phyloP scores from a whole-genome alignment of 2,113 vertebrate species.

The Phyllostomus hastatus region DNA sequence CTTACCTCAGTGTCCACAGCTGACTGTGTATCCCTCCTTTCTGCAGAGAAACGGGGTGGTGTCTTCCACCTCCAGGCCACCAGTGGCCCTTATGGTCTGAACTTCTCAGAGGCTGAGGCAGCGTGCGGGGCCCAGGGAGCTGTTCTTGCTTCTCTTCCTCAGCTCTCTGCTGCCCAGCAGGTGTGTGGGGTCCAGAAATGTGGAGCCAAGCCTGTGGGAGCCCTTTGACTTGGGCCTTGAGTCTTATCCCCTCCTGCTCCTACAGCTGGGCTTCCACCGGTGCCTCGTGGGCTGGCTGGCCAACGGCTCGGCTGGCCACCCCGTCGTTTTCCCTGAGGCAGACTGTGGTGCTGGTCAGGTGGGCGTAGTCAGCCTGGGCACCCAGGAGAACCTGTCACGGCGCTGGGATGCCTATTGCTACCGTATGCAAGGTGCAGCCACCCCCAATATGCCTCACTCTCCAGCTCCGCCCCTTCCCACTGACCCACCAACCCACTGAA shows the following conservation, averaged over 20 bases:
- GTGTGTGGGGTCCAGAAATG: slow-evolving; percentile 69
- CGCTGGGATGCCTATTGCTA: slow-evolving; percentile 94
- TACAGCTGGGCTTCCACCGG: slow-evolving; percentile 92
- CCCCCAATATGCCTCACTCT: too few relatives aligned
- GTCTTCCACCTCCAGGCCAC: slow-evolving; percentile 92
- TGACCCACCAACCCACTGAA: neutral
- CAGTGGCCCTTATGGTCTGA: slow-evolving; percentile 87
- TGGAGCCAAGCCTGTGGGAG: neutral
- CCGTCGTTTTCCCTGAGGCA: slow-evolving; percentile 85
- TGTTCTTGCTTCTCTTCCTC: slow-evolving; percentile 85
- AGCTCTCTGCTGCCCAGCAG: slow-evolving; percentile 94
- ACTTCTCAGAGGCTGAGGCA: slow-evolving; percentile 83
- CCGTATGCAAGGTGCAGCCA: slow-evolving; percentile 82
- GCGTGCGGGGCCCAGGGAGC: slow-evolving; percentile 87
- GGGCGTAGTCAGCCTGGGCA: slow-evolving; percentile 88
- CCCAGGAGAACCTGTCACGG: slow-evolving; percentile 76
- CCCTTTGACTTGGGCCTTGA: neutral
- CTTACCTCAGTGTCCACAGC: rapidly evolving
- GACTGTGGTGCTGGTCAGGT: slow-evolving; percentile 88
- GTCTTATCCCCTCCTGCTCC: neutral
- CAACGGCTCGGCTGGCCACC: slow-evolving; percentile 88
- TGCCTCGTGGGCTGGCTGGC: slow-evolving; percentile 94
- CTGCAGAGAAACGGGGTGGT: slow-evolving; percentile 89
- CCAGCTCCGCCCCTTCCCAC: neutral
- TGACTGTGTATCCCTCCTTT: neutral